A percentile compares a stretch with the other conserved stretches of the same genome.
Evolutionary conservation across 2,113 vertebrate genomes (phyloP).

Genomic region (mouse (Mus musculus)): DNA sequence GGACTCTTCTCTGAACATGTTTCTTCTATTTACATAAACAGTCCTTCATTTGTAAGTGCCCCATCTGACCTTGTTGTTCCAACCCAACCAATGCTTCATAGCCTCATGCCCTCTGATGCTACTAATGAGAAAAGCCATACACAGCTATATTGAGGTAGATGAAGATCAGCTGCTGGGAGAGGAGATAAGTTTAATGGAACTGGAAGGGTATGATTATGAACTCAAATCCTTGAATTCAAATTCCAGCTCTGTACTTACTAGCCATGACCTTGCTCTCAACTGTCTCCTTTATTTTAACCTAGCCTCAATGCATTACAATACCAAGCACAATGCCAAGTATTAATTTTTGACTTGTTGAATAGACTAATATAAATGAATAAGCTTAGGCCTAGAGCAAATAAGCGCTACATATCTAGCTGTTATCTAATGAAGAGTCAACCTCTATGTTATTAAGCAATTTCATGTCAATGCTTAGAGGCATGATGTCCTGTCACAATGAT

Average conservation of each 20-base stretch:
- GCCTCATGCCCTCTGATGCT: neutral
- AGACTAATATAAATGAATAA: constrained; percentile 18
- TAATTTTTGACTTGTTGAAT: constrained; percentile 8
- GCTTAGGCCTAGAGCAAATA: neutral
- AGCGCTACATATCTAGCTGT: neutral
- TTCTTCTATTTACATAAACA: constrained; percentile 47
- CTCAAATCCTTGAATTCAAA: neutral
- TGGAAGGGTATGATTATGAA: neutral
- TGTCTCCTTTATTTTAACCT: constrained; percentile 14
- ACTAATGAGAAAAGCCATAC: neutral
- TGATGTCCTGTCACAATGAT: neutral
- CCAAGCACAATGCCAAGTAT: constrained; percentile 6
- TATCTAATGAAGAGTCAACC: neutral
- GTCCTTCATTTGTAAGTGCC: neutral
- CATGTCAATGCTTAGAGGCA: neutral
- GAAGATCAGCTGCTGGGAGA: neutral
- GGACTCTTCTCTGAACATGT: constrained; percentile 12
- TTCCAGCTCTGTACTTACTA: neutral
- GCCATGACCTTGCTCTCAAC: neutral
- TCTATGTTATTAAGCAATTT: neutral
- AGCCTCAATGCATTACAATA: neutral
- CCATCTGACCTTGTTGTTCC: neutral
- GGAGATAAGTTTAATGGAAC: neutral
- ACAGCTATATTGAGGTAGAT: neutral
- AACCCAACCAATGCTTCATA: neutral